Conservation (phyloP, 2,888 invertebrate genomes). For the Acleris literana region DNA sequence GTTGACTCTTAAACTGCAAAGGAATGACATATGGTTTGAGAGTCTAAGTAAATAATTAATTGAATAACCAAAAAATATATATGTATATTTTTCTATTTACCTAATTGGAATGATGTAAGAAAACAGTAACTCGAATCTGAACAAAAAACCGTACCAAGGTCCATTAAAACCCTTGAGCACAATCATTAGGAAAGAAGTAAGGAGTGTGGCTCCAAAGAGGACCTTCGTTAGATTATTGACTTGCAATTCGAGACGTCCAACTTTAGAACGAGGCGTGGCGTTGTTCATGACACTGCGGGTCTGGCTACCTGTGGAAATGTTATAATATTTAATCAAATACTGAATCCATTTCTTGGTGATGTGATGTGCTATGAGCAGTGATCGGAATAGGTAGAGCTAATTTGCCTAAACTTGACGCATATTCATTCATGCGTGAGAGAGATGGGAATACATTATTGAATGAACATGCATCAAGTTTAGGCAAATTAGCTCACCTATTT, state of each 20-base stretch:
- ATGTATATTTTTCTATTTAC: slow-evolving; percentile 66
- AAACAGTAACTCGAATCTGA: slow-evolving; percentile 97
- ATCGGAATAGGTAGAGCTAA: no score
- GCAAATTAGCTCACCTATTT: no score
- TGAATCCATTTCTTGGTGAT: background rate
- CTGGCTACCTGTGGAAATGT: slow-evolving; percentile 86
- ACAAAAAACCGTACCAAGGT: slow-evolving; percentile 98
- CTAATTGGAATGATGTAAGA: slow-evolving; percentile 99
- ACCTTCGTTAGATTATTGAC: slow-evolving; percentile 98
- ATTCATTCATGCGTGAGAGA: no score
- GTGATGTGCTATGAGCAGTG: no score
- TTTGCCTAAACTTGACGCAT: no score
- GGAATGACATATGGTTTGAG: background rate
- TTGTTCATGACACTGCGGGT: slow-evolving; percentile 99
- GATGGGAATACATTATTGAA: no score
- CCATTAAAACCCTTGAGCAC: slow-evolving; percentile 97
- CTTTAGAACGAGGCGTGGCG: slow-evolving; percentile 96
- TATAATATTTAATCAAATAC: background rate
- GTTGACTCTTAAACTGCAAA: slow-evolving; percentile 96
- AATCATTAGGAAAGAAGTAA: slow-evolving; percentile 97
- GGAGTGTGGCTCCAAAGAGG: slow-evolving; percentile 94
- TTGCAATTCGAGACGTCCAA: slow-evolving; percentile 97
- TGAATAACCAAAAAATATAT: background rate
- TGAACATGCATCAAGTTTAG: no score
- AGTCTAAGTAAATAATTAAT: background rate